These are phyloP conservation scores for Malthinus flaveolus DNA, from an alignment of 2,888 invertebrate genomes.

Conservation along the genomic window DNA sequence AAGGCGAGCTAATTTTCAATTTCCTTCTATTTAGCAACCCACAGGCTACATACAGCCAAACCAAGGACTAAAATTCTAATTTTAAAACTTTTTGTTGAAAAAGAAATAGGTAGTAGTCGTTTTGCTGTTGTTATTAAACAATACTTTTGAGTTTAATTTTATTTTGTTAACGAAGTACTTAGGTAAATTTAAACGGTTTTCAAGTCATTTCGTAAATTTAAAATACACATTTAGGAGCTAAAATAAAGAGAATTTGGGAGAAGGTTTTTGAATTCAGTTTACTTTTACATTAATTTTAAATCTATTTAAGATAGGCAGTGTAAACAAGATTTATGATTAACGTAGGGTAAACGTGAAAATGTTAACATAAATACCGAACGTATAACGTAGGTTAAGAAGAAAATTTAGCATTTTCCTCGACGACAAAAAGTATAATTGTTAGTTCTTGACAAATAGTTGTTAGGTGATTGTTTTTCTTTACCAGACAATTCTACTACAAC, in stretches of 20 bases:
- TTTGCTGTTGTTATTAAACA: no score
- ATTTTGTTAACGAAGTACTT: no score
- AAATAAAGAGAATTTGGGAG: slow-evolving; percentile 11
- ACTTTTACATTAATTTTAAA: slow-evolving; percentile 13
- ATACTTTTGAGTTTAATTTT: no score
- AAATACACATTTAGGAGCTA: slow-evolving; percentile 8
- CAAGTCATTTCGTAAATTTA: neutral
- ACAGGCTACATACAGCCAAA: no score
- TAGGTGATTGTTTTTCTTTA: slow-evolving; percentile 17
- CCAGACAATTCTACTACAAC: slow-evolving; percentile 20
- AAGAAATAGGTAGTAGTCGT: no score
- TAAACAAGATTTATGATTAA: slow-evolving; percentile 7
- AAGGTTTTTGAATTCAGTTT: neutral
- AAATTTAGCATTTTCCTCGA: no score
- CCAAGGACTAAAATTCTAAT: no score
- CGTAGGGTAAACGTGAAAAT: slow-evolving; percentile 4
- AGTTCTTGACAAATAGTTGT: slow-evolving; percentile 19
- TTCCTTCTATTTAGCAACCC: no score
- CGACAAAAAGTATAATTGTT: slow-evolving; percentile 9
- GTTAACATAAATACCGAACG: slow-evolving; percentile 12
- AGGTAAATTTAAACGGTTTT: neutral
- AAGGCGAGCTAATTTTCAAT: no score
- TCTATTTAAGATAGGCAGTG: slow-evolving; percentile 3
- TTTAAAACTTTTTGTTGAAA: no score
- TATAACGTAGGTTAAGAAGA: no score